A percentile compares a stretch with the other conserved stretches of the same genome.
These are phyloP conservation scores for Anthonomus grandis DNA, from an alignment of 1,140 invertebrate genomes.

Conservation along the genomic window DNA sequence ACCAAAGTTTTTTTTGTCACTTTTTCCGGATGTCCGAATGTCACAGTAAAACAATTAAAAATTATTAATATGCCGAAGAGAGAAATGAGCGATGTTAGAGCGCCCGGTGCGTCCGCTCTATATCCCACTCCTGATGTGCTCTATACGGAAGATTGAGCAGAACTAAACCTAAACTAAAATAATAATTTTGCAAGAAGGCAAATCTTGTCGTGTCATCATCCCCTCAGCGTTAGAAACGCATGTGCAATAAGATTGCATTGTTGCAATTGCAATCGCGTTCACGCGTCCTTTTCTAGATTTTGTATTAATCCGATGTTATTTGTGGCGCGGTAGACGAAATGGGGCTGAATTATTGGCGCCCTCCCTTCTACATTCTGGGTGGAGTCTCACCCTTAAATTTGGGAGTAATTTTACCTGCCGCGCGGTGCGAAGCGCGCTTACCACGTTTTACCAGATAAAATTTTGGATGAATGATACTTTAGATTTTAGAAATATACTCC, in stretches of 20 bases:
- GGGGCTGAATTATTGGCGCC: constrained; percentile 16
- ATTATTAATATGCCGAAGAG: too few species aligned
- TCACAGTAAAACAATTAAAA: too few species aligned
- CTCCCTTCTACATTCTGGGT: constrained; percentile 18
- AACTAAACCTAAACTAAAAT: constrained; percentile 36
- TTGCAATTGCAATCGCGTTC: constrained; percentile 28
- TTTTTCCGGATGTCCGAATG: too few species aligned
- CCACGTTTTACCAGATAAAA: too few species aligned
- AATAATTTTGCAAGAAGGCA: constrained; percentile 40
- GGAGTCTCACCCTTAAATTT: constrained; percentile 24
- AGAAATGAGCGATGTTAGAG: too few species aligned
- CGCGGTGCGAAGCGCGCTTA: too few species aligned
- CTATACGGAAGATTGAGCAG: constrained; percentile 10
- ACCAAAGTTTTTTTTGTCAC: too few species aligned
- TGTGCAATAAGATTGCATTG: constrained; percentile 40
- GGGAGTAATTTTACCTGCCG: constrained; percentile 24
- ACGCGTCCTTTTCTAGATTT: constrained; percentile 33
- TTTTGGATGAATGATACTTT: too few species aligned
- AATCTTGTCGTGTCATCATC: constrained; percentile 26
- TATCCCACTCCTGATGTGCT: background rate
- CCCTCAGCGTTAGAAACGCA: constrained; percentile 28
- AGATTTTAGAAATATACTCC: too few species aligned
- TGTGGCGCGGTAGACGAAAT: constrained; percentile 12
- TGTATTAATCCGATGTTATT: constrained; percentile 31
- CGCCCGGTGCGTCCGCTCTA: background rate